Conservation (phyloP, 2,797 vertebrate species). For the Alcedo quadribrachys region DNA sequence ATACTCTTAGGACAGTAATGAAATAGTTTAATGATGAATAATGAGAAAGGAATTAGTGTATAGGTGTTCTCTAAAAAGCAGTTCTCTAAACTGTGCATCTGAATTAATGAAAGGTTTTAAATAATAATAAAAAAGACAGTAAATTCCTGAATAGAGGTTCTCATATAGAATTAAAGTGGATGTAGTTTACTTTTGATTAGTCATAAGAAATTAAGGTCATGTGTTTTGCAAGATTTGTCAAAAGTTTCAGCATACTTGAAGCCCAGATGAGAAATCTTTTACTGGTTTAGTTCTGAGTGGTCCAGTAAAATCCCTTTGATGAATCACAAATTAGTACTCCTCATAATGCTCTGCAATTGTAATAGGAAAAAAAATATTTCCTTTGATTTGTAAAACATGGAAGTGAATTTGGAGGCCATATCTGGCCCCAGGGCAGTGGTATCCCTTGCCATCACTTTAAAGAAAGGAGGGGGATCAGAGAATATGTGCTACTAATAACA, state of each 20-base stretch:
- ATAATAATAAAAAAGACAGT: fast-evolving
- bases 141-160: background rate
- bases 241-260: constrained; percentile 1
- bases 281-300: background rate
- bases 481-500: background rate
- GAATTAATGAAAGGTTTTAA: background rate
- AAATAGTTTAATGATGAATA: background rate
- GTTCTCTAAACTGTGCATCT: background rate
- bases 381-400: background rate
- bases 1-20: background rate
- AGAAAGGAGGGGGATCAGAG: background rate
- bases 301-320: background rate
- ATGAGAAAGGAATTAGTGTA: background rate
- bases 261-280: background rate
- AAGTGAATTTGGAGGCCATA: background rate
- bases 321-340: background rate
- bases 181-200: constrained; percentile 9
- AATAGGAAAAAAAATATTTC: background rate
- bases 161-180: background rate
- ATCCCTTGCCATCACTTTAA: background rate
- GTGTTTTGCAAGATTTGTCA: background rate
- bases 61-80: background rate
- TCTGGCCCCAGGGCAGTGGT: background rate
- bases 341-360: background rate
- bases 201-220: background rate